Evolutionary conservation across 2,797 vertebrate species (phyloP).

Genomic region (Lepilemur ruficaudatus): DNA sequence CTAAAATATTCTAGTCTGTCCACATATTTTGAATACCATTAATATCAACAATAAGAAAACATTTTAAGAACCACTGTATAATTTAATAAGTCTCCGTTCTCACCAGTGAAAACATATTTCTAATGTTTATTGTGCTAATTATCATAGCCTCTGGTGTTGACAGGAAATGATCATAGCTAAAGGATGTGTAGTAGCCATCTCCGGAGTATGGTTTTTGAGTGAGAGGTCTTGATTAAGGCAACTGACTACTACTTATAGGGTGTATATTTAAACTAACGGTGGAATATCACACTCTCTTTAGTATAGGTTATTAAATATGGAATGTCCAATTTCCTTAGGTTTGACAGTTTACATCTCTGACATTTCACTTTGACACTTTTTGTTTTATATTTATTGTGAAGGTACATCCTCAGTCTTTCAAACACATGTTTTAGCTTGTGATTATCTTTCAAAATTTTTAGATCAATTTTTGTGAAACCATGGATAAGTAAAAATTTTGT

Average conservation of each 20-base stretch:
- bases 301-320: not conserved
- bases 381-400: too few relatives aligned
- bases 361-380: too few relatives aligned
- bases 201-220: not conserved
- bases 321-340: too few relatives aligned
- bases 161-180: constrained; percentile 14
- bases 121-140: constrained; percentile 17
- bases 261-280: not conserved
- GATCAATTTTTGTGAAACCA: too few relatives aligned
- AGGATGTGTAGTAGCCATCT: not conserved
- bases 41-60: constrained; percentile 24
- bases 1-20: not conserved
- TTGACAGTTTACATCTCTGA: too few relatives aligned
- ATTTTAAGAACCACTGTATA: not conserved
- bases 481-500: too few relatives aligned
- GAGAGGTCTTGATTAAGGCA: constrained; percentile 17
- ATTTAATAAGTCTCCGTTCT: not conserved
- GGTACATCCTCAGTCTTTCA: too few relatives aligned
- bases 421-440: too few relatives aligned
- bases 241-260: not conserved
- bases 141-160: not conserved
- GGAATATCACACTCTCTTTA: not conserved
- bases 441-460: too few relatives aligned
- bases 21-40: constrained; percentile 35
- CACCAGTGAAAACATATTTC: not conserved